Conservation (phyloP, 1,140 invertebrate species). For the Muscidifurax raptorellus region DNA sequence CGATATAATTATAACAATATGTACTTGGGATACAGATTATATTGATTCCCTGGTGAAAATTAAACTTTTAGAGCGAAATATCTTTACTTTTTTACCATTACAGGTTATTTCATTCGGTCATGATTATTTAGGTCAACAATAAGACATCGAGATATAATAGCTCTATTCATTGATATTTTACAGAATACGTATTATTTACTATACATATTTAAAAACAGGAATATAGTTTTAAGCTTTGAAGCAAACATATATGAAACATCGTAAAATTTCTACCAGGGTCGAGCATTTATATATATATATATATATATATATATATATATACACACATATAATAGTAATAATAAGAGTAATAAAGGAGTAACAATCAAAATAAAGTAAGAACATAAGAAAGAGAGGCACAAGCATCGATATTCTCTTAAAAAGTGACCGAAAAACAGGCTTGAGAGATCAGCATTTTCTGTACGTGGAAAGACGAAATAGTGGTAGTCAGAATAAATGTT, state of each 20-base stretch:
- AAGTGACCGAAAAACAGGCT: constrained; percentile 28
- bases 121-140: background rate
- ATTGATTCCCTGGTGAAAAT: constrained; percentile 8
- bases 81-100: background rate
- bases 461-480: background rate
- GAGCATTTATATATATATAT: background rate
- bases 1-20: background rate
- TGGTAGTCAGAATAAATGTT: background rate
- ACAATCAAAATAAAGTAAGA: constrained; percentile 23
- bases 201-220: too few species aligned
- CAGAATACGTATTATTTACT: too few species aligned
- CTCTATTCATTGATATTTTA: too few species aligned
- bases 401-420: constrained; percentile 52
- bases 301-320: too few species aligned
- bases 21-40: constrained; percentile 3
- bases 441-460: constrained; percentile 27
- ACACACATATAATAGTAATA: constrained; percentile 41
- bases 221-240: too few species aligned
- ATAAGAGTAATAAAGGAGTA: constrained; percentile 41
- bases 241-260: background rate
- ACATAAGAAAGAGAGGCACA: constrained; percentile 18
- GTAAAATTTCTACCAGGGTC: constrained; percentile 27
- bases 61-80: background rate
- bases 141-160: background rate
- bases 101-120: background rate